Evolutionary conservation across 2,888 invertebrate species (phyloP).

Genomic region (Anagyrus pseudococci): DNA sequence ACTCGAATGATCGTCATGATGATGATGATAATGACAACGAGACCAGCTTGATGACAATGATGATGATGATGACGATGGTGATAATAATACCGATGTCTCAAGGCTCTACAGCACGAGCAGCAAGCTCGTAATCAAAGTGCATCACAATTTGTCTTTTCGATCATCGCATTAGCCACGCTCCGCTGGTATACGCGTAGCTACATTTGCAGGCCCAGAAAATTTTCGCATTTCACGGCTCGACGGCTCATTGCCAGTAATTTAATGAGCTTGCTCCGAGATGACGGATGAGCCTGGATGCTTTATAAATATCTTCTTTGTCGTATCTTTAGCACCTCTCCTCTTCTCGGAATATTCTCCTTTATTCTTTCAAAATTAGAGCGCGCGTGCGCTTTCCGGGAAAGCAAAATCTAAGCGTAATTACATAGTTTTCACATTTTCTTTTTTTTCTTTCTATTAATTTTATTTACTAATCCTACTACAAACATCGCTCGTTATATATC

Average conservation of each 20-base stretch:
- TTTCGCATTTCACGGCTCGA: constrained; percentile 5
- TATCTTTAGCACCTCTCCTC: no score
- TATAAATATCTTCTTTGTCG: no score
- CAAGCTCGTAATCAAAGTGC: background rate
- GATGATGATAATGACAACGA: no score
- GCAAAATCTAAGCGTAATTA: no score
- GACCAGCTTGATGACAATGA: background rate
- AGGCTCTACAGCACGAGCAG: constrained; percentile 17
- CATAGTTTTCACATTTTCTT: no score
- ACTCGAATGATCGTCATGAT: constrained; percentile 6
- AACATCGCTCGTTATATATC: no score
- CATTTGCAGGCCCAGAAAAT: background rate
- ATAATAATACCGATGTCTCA: background rate
- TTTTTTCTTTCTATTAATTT: no score
- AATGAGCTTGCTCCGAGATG: constrained; percentile 13
- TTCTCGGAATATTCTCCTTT: no score
- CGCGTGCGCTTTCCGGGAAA: no score
- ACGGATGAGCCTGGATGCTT: background rate
- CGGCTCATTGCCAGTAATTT: constrained; percentile 32
- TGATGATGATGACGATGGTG: constrained; percentile 5
- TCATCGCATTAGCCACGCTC: background rate
- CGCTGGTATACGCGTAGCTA: background rate
- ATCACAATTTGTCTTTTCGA: constrained; percentile 22
- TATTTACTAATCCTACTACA: no score
- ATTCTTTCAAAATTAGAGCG: no score